Conservation (phyloP, 1,140 invertebrate genomes). For the Portunus trituberculatus region DNA sequence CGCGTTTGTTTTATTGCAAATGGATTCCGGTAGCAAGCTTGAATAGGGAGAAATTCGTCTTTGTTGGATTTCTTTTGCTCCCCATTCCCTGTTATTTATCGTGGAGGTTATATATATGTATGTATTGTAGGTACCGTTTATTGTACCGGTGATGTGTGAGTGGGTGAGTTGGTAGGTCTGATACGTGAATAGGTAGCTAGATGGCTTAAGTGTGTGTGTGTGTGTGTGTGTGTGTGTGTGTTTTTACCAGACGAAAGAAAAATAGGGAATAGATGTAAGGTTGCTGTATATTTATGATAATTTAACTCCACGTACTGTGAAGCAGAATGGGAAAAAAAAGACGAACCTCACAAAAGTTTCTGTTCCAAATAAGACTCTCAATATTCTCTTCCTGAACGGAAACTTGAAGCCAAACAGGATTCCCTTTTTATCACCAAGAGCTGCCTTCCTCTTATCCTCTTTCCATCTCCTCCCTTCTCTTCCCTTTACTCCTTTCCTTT, state of each 20-base stretch:
- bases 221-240: constrained; percentile 11
- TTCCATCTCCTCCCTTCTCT: background rate
- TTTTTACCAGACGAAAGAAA: background rate
- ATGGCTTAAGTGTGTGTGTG: background rate
- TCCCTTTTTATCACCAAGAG: background rate
- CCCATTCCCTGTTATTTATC: background rate
- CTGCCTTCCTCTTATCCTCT: background rate
- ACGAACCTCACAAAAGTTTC: background rate
- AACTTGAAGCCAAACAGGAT: background rate
- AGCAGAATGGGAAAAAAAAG: background rate
- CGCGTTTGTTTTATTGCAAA: background rate
- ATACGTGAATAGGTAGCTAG: background rate
- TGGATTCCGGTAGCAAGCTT: background rate
- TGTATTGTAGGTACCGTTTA: background rate
- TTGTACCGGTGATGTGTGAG: background rate
- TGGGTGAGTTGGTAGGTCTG: background rate
- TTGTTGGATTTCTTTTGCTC: background rate
- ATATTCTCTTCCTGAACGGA: background rate
- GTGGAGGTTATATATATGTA: background rate
- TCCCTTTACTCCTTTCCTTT: too few species aligned
- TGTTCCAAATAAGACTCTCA: background rate
- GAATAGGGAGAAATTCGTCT: background rate
- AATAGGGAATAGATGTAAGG: background rate
- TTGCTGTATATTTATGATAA: background rate
- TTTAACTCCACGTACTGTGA: background rate